phyloP scores from a whole-genome alignment of 2,113 vertebrate species.

The Lophura nycthemera region DNA sequence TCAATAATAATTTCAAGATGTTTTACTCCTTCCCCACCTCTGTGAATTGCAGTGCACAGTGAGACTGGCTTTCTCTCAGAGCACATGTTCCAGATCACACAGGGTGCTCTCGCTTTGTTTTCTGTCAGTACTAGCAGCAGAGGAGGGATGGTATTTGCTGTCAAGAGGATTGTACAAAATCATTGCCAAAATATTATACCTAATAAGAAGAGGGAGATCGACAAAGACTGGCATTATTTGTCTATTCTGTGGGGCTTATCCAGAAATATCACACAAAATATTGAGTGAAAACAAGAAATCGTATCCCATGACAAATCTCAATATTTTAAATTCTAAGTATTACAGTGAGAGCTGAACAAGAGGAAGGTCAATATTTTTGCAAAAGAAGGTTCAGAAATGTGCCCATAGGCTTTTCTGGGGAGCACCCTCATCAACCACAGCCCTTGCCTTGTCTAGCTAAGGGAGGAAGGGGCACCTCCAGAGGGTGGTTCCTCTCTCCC shows the following conservation, averaged over 20 bases:
- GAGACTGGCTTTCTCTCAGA: neutral
- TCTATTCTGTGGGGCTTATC: fast-evolving
- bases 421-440: neutral
- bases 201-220: neutral
- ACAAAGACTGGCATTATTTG: neutral
- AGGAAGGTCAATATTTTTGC: neutral
- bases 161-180: neutral
- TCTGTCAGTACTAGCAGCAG: fast-evolving
- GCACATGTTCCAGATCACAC: fast-evolving
- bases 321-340: neutral
- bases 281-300: neutral
- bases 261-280: neutral
- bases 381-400: neutral
- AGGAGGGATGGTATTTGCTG: neutral
- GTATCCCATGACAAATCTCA: neutral
- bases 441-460: neutral
- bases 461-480: neutral
- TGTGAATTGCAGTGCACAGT: neutral
- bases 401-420: neutral
- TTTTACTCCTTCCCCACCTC: neutral
- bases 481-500: neutral
- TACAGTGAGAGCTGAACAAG: neutral
- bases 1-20: neutral
- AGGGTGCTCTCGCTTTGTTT: neutral
- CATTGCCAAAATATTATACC: neutral